These are phyloP conservation scores for Varanus salvator DNA, from an alignment of 2,113 vertebrate genomes.

Conservation along the genomic window DNA sequence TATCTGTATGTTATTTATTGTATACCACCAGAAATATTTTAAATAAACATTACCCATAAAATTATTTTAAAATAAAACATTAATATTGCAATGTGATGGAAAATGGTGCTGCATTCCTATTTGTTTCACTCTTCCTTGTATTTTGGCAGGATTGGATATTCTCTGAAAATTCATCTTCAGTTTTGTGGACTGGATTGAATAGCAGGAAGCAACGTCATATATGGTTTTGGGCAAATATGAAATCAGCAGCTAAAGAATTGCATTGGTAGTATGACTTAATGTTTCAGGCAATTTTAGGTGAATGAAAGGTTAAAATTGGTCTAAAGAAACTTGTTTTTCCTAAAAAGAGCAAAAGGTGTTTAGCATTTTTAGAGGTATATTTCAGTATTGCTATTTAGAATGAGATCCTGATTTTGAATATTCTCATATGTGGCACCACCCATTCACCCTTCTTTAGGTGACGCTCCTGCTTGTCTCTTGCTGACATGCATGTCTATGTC, in stretches of 20 bases:
- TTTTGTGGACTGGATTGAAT: constrained; percentile 44
- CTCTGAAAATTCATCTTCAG: not conserved
- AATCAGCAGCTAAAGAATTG: constrained; percentile 42
- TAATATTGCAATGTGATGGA: not conserved
- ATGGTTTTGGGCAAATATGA: constrained; percentile 31
- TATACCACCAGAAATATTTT: no score
- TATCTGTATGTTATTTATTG: no score
- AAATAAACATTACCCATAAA: no score
- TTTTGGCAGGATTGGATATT: constrained; percentile 32
- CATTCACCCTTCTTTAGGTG: not conserved
- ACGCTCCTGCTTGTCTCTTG: not conserved
- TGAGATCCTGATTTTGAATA: not conserved
- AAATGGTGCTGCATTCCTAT: not conserved
- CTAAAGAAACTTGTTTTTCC: not conserved
- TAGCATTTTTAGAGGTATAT: not conserved
- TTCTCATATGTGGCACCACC: not conserved
- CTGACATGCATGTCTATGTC: not conserved
- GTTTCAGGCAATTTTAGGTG: not conserved
- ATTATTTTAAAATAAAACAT: not conserved
- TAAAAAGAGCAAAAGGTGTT: not conserved
- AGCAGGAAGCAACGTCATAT: constrained; percentile 15
- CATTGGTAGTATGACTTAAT: constrained; percentile 15
- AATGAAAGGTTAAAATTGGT: not conserved
- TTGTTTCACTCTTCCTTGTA: not conserved
- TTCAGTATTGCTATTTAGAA: not conserved